Percentiles rank a stretch among this genome's conserved stretches.
Evolutionary conservation across 2,888 invertebrate species (phyloP).

Genomic region (Chaetogeoica ovagalla): DNA sequence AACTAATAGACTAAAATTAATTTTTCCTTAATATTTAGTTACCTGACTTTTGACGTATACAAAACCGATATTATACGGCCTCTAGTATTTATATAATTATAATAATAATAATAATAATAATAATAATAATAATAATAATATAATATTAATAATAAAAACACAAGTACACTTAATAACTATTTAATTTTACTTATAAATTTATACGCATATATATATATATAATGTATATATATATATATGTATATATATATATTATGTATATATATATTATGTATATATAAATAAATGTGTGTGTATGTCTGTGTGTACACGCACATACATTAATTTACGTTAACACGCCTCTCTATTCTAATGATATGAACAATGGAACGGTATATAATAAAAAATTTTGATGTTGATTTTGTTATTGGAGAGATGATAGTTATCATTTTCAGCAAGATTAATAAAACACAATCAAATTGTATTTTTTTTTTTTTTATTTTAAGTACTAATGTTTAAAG

Average conservation of each 20-base stretch:
- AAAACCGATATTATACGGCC: constrained; percentile 40
- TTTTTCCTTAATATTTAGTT: constrained; percentile 42
- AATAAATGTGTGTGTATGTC: neutral
- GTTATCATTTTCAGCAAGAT: neutral
- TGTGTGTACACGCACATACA: neutral
- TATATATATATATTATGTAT: constrained; percentile 10
- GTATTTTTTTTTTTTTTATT: neutral
- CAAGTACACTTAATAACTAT: constrained; percentile 44
- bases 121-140: constrained; percentile 30
- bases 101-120: constrained; percentile 31
- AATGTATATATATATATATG: constrained; percentile 7
- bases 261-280: neutral
- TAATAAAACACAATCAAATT: neutral
- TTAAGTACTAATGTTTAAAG: neutral
- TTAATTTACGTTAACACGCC: constrained; percentile 41
- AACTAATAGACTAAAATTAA: constrained; percentile 46
- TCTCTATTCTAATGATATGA: constrained; percentile 52
- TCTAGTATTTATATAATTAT: constrained; percentile 40
- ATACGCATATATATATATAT: neutral
- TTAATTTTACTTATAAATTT: constrained; percentile 25
- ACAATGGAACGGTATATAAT: constrained; percentile 51
- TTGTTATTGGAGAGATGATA: constrained; percentile 2
- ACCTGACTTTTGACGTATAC: constrained; percentile 53
- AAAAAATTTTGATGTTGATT: constrained; percentile 30
- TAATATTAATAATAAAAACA: constrained; percentile 35